A percentile compares a stretch with the other conserved stretches of the same genome.
Evolutionary conservation across 1,140 invertebrate species (phyloP).

Genomic region (Halyomorpha halys): DNA sequence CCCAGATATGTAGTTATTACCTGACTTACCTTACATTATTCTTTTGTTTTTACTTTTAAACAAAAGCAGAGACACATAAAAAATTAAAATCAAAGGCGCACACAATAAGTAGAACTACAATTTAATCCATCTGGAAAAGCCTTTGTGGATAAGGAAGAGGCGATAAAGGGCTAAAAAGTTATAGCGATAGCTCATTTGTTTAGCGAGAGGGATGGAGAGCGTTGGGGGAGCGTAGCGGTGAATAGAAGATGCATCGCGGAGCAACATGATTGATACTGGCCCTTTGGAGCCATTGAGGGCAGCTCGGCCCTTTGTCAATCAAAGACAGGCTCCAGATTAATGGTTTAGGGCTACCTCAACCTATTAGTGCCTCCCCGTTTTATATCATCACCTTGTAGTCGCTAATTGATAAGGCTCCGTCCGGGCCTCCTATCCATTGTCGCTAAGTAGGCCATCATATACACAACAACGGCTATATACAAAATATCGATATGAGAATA

Average conservation of each 20-base stretch:
- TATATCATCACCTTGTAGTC: slow-evolving; percentile 3
- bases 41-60: no score
- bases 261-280: slow-evolving; percentile 6
- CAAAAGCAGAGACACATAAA: no score
- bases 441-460: background rate
- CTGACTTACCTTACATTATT: no score
- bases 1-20: no score
- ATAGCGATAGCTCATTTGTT: no score
- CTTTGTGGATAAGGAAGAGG: no score
- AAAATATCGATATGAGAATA: no score
- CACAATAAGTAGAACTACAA: no score
- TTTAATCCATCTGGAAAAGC: no score
- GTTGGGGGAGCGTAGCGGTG: background rate
- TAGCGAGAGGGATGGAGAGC: slow-evolving; percentile 1
- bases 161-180: no score
- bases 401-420: background rate
- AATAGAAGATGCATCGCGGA: slow-evolving; percentile 8
- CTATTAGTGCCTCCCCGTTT: background rate
- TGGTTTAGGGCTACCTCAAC: background rate
- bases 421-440: no score
- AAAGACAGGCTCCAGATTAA: slow-evolving; percentile 4
- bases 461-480: background rate
- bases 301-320: slow-evolving; percentile 1
- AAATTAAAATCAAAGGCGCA: no score
- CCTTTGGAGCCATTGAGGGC: slow-evolving; percentile 1